Conservation (phyloP, 1,140 invertebrate genomes). For the Drosophila ananassae region DNA sequence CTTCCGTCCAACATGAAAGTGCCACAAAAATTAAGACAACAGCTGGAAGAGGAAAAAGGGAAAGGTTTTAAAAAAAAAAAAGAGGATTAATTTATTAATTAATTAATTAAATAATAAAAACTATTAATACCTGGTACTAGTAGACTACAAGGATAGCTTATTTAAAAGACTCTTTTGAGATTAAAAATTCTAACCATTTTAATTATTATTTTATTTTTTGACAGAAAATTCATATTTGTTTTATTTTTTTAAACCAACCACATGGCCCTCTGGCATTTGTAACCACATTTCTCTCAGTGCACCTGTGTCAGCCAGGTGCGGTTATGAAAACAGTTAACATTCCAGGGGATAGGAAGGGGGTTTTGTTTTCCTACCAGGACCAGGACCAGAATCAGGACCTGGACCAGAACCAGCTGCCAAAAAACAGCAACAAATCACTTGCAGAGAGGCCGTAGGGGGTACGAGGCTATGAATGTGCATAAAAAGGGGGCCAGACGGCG, state of each 20-base stretch:
- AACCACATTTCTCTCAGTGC: conserved; percentile 1
- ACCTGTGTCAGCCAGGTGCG: conserved; percentile 4
- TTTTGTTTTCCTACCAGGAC: conserved; percentile 7
- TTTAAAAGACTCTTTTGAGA: too few relatives aligned
- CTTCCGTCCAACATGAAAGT: conserved; percentile 47
- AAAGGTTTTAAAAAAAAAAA: neutral
- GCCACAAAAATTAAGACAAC: conserved; percentile 41
- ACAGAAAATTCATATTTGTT: too few relatives aligned
- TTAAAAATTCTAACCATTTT: too few relatives aligned
- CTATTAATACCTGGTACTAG: too few relatives aligned
- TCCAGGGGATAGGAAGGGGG: conserved; percentile 6
- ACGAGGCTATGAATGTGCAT: neutral
- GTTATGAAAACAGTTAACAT: conserved; percentile 43
- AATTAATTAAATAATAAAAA: neutral
- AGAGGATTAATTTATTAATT: too few relatives aligned
- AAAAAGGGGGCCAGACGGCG: neutral
- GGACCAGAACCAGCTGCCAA: neutral
- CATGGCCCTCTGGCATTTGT: neutral
- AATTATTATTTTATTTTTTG: too few relatives aligned
- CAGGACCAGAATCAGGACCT: too few relatives aligned
- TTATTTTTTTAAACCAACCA: too few relatives aligned
- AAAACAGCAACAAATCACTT: conserved; percentile 14
- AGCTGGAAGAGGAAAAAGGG: neutral
- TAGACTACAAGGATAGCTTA: too few relatives aligned
- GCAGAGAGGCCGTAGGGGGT: neutral